Evolutionary conservation across 1,140 invertebrate species (phyloP).

Genomic region (Stegodyphus mimosarum): DNA sequence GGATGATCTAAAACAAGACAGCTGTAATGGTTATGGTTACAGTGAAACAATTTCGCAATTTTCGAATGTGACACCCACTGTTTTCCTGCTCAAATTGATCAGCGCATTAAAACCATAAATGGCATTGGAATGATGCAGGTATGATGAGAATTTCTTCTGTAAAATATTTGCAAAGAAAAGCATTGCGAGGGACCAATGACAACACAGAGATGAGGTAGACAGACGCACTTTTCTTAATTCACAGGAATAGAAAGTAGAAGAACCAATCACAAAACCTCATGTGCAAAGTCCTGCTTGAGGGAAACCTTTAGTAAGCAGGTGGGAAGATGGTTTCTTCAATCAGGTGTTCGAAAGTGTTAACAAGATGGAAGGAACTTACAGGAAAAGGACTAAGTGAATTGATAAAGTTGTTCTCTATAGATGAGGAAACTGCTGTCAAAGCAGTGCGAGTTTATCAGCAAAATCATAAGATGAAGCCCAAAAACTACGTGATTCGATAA

Average conservation of each 20-base stretch:
- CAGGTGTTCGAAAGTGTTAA: not conserved
- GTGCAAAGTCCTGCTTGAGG: not conserved
- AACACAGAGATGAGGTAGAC: not conserved
- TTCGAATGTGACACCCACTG: not conserved
- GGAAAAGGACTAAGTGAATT: not conserved
- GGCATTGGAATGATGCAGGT: not conserved
- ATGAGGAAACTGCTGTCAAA: not conserved
- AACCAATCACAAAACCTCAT: not conserved
- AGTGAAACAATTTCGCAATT: not conserved
- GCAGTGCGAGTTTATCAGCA: not conserved
- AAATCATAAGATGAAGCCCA: not conserved
- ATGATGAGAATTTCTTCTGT: not conserved
- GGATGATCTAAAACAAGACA: not conserved
- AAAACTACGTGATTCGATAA: not conserved
- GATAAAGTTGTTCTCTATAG: not conserved
- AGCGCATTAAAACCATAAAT: not conserved
- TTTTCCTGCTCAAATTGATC: not conserved
- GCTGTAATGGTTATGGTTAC: not conserved
- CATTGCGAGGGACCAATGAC: not conserved
- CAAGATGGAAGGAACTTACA: not conserved
- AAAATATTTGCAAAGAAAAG: not conserved
- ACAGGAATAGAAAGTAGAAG: not conserved
- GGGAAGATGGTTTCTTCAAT: not conserved
- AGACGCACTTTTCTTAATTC: slow-evolving; percentile 64
- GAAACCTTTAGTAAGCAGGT: not conserved